phyloP scores from a whole-genome alignment of 2,888 invertebrate species.

The Heliconius ethilla region DNA sequence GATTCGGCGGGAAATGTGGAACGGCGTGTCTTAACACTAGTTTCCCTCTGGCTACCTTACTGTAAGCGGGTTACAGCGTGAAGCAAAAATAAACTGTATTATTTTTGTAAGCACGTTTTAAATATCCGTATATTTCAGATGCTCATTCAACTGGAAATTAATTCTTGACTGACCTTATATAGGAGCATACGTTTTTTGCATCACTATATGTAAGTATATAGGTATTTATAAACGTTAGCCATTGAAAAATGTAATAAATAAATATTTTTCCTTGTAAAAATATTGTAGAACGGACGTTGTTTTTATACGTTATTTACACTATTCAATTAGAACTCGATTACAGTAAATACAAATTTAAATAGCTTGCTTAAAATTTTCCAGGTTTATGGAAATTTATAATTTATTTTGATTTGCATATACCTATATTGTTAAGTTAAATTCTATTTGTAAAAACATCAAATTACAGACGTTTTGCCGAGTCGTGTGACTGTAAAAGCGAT shows the following conservation, averaged over 20 bases:
- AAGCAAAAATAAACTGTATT: neutral
- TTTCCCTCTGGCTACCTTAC: too few species aligned
- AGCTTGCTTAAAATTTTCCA: neutral
- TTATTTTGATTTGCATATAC: too few species aligned
- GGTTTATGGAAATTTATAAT: neutral
- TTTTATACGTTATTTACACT: constrained; percentile 1
- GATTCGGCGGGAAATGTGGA: too few species aligned
- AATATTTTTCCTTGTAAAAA: constrained; percentile 14
- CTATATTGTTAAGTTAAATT: too few species aligned
- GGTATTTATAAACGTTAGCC: neutral
- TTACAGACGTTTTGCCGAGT: too few species aligned
- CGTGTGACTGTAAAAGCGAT: too few species aligned
- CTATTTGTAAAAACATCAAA: too few species aligned
- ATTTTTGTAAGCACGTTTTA: neutral
- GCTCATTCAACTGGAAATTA: neutral
- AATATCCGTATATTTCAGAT: neutral
- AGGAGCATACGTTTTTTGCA: neutral
- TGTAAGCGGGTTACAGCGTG: too few species aligned
- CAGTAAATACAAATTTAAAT: neutral
- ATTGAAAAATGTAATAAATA: constrained; percentile 15
- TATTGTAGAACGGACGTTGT: neutral
- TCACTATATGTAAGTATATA: neutral
- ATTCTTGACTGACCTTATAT: neutral
- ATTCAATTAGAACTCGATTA: constrained; percentile 4
- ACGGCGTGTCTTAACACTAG: too few species aligned